Evolutionary conservation across 35 echinoderm and acorn worm genomes (phyloP), one percentile per base, ranked within the genome.

Genomic region (Ptychodera flava): DNA sequence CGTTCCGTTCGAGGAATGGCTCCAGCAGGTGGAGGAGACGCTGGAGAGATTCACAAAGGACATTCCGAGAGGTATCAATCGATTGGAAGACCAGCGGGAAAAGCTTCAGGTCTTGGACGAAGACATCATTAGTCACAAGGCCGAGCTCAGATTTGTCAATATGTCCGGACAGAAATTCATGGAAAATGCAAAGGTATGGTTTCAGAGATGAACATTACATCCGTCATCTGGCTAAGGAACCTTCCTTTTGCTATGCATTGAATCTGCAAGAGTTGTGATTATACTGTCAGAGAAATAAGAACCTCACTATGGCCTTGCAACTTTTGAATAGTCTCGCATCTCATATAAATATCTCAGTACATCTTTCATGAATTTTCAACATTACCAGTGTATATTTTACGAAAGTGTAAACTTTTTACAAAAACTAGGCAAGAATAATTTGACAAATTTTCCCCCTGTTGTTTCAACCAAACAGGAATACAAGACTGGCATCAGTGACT

Each of bases 61-160:
- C 64, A 88, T 91, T 28, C 90, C 81, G 16, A 35, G 90, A 15
- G 96, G 94, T 28, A 83, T 85, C 0, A 76, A 91, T 81, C 79
- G 76, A 15, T 37, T 99, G 27, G 82, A 89, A 38, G 80, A 91
- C 37, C 92, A 94, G 79, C 90, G 92, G 0, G 96, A 92, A 36
- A 90, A 94, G 78, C 90, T 94, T 90, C 94, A 99, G 77, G 85
- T 85, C 33, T 37, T 99, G 33, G 92, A 94, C 79, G 96, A 98
- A 37, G 95, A 98, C 35, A 87, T 98, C 83, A 92, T 87, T 35
- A 92, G 90, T 82, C 95, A 98, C 81, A 98, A 98, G 86, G 95
- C 92, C 33, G 95, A 98, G 83, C 89, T 98, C 15, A 94, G 93
- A 30, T 98, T 98, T 84, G 93, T 98, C 95, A 94, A 94, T 78